Percentiles rank a stretch among this genome's conserved stretches.
These are phyloP conservation scores for Callionymus lyra DNA, from an alignment of 2,113 vertebrate species.

Conservation along the genomic window DNA sequence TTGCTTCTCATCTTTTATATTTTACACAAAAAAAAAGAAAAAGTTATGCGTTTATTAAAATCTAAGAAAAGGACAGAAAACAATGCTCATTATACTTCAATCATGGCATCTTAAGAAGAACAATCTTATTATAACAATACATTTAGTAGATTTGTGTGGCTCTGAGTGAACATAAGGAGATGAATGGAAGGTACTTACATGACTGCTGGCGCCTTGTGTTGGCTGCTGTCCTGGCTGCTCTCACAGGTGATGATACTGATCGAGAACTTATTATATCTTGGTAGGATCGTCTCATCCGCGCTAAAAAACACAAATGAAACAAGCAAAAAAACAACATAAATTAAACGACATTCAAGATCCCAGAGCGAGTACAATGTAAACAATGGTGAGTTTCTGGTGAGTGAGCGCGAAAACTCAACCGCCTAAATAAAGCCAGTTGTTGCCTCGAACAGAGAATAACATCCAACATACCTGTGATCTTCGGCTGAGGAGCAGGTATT, in stretches of 20 bases:
- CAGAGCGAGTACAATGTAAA: not conserved
- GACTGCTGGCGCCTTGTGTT: conserved; percentile 14
- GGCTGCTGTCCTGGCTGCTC: conserved; percentile 3
- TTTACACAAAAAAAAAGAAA: no score
- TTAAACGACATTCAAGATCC: not conserved
- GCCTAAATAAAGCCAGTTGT: not conserved
- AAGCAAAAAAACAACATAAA: not conserved
- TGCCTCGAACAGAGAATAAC: not conserved
- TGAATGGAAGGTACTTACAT: conserved; percentile 30
- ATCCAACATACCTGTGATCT: conserved; percentile 54
- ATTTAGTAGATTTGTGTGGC: no score
- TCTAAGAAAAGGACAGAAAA: no score
- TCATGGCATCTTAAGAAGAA: no score
- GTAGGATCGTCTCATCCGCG: conserved; percentile 58
- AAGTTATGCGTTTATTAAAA: no score
- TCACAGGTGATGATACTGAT: conserved; percentile 18
- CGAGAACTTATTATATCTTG: conserved; percentile 52
- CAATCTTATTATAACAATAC: no score
- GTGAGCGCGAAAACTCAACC: conserved; percentile 13
- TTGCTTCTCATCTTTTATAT: no score
- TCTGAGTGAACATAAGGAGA: no score
- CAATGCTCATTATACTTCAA: no score
- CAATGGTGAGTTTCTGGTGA: no score
- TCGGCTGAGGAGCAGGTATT: conserved; percentile 64
- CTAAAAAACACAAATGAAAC: conserved; percentile 21